Percentiles rank a stretch among this genome's conserved stretches.
Evolutionary conservation across 2,888 invertebrate species (phyloP).

Genomic region (Eulithis prunata): DNA sequence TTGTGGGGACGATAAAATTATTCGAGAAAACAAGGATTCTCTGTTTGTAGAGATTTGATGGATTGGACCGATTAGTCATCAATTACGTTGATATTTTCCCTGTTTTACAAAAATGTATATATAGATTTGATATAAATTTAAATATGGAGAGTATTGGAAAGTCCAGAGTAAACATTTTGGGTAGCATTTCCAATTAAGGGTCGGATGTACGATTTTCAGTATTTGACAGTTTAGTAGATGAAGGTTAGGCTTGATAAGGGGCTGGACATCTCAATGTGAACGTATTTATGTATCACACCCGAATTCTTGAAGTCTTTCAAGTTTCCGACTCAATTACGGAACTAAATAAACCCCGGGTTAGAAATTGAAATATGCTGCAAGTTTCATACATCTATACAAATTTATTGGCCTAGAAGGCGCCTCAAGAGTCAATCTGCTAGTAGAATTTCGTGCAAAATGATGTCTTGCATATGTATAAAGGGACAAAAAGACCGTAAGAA

Average conservation of each 20-base stretch:
- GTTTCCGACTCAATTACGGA: slow-evolving; percentile 36
- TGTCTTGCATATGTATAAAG: no score
- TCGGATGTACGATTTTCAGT: slow-evolving; percentile 39
- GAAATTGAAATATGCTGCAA: background rate
- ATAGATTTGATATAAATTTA: slow-evolving; percentile 7
- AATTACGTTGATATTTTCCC: slow-evolving; percentile 21
- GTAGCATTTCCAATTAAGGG: slow-evolving; percentile 41
- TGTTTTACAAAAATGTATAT: slow-evolving; percentile 9
- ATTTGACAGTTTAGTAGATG: slow-evolving; percentile 43
- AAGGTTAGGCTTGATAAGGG: slow-evolving; percentile 42
- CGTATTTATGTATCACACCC: slow-evolving; percentile 37
- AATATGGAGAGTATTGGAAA: background rate
- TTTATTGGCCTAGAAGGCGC: no score
- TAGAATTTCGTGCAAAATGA: no score
- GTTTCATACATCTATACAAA: no score
- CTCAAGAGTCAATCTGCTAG: no score
- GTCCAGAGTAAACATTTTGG: slow-evolving; percentile 24
- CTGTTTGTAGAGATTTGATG: slow-evolving; percentile 25
- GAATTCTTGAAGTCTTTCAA: slow-evolving; percentile 35
- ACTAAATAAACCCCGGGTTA: slow-evolving; percentile 3
- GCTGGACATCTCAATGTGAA: slow-evolving; percentile 32
- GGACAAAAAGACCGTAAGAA: background rate
- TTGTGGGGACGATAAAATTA: slow-evolving; percentile 5
- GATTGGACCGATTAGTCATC: slow-evolving; percentile 24
- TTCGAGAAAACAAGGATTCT: slow-evolving; percentile 7